phyloP scores from a whole-genome alignment of 2,113 vertebrate species.

The Gallinago jamesoni region DNA sequence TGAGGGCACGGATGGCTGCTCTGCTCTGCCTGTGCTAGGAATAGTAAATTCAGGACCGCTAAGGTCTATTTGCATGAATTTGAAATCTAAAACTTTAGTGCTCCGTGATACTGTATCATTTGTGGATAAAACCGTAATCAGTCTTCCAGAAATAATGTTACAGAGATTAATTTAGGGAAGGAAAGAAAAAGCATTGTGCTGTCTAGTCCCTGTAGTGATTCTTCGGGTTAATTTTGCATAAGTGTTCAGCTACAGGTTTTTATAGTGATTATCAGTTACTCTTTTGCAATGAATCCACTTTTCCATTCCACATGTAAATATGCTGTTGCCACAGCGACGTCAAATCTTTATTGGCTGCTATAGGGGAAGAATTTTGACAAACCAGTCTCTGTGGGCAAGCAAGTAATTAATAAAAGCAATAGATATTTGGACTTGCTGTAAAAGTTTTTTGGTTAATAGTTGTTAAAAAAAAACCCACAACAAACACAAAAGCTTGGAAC shows the following conservation, averaged over 20 bases:
- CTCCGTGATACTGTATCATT: background rate
- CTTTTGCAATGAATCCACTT: background rate
- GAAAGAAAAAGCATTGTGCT: background rate
- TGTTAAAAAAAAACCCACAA: background rate
- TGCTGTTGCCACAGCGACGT: background rate
- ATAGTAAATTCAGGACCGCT: background rate
- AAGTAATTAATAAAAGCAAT: background rate
- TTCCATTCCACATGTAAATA: background rate
- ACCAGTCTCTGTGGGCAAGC: background rate
- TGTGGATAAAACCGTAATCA: background rate
- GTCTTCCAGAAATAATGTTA: background rate
- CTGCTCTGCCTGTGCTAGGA: background rate
- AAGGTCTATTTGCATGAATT: background rate
- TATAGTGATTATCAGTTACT: background rate
- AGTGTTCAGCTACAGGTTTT: background rate
- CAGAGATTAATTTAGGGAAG: background rate
- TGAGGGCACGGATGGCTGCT: background rate
- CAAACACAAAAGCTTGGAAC: background rate
- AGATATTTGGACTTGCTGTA: background rate
- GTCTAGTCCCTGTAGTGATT: background rate
- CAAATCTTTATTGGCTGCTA: background rate
- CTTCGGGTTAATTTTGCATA: background rate
- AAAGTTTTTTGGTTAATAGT: background rate
- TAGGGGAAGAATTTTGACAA: background rate
- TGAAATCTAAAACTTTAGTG: background rate